Evolutionary conservation across 2,888 invertebrate genomes (phyloP), one percentile per base, ranked within the genome.

Genomic region (Agonopterix heracliana): DNA sequence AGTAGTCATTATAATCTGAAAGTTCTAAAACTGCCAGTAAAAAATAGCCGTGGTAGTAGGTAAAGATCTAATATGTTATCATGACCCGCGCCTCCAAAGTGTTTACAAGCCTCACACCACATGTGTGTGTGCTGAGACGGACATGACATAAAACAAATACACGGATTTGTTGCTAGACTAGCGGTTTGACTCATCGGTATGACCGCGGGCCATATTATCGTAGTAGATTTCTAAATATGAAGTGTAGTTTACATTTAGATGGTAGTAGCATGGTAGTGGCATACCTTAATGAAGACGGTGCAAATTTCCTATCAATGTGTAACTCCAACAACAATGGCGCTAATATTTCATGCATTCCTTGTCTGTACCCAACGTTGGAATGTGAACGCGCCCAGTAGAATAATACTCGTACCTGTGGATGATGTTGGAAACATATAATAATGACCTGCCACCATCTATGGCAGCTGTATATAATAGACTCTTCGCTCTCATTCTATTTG

Each of bases 331-430:
- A 83, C 45, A 96, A 76, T 0, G 95, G 95, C 1, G 95, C 96
- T 46, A 96, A 78, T 45, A 96, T 90, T 76, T 96, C 96, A 78
- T 96, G 96, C 96, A 96, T 96, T 14, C 96, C 96, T 89, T 96
- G 96, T 41, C 94, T 89, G 71, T 96, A 96, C 46, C 93, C 92
- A 62, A 95, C 89, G 54, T 90, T 79, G 0, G 92, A 90, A 78
- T 94, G 91, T 44, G 93, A 90, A 1, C 94, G 84, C 0, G 92
- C 90, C 84, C 91, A 92, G 69, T 89, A 89, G 68, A 92, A 92
- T 10, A 92, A 61, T 34, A 92, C 88, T 2, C 90, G 89, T 0
- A 81, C 89, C 90, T 90, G 58, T 55, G 52, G 7, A 26, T 26
- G 5, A 26, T 3, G 26, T 26, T 26, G 1, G 1, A 44, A 13